A percentile compares a stretch with the other conserved stretches of the same genome.
Conservation (phyloP, 2,113 vertebrate species). For the Stegostoma tigrinum region DNA sequence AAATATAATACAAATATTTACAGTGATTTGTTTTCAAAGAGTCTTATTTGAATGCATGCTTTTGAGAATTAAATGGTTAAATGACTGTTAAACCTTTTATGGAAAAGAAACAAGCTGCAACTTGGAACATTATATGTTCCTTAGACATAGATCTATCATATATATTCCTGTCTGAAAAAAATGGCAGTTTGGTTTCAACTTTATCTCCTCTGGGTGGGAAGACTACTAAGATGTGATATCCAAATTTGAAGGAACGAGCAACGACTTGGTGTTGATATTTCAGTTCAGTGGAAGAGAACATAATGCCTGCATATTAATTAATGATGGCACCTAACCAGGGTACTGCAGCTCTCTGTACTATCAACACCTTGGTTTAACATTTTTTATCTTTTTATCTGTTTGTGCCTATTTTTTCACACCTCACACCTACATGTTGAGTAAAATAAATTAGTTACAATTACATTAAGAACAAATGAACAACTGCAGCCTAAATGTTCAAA, state of each 20-base stretch:
- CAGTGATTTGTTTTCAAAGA: background rate
- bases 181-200: background rate
- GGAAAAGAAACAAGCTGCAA: background rate
- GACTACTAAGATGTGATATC: background rate
- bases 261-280: background rate
- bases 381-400: background rate
- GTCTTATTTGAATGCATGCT: background rate
- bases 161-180: background rate
- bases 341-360: no score
- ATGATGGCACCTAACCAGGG: background rate
- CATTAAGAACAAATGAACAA: background rate
- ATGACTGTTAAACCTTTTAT: background rate
- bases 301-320: background rate
- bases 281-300: background rate
- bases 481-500: background rate
- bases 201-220: background rate
- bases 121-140: background rate
- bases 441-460: background rate
- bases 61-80: background rate
- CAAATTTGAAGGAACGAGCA: background rate
- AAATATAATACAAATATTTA: background rate
- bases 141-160: background rate
- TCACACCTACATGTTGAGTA: background rate
- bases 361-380: background rate
- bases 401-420: background rate